Evolutionary conservation across 2,888 invertebrate species (phyloP), one percentile per base, ranked within the genome.

Genomic region (Troglohyphantes excavatus): DNA sequence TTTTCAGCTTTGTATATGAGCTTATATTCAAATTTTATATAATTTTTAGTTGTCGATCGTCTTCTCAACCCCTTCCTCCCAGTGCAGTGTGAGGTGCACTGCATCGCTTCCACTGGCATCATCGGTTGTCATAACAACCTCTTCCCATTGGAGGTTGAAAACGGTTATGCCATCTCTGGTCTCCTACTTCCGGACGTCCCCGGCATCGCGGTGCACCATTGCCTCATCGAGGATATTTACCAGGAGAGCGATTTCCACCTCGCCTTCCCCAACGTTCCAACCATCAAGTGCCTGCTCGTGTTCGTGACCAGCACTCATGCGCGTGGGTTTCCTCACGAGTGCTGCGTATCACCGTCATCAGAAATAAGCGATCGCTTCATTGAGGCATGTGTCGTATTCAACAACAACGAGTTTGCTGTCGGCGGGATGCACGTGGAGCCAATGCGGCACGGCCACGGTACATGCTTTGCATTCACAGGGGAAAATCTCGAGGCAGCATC

Each of bases 391-490:
- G 29, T 90, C 11, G 7, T 21, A 9, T 61, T 67, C 19, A 53
- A 89, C 43, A 23, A 83, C n/a, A 19, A 43, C 43, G 68, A 70
- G 23, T 21, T 91, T 23, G 91, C 91, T 0, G 23, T 91, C 33
- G 91, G 91, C 6, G 91, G 91, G 0, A 75, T 84, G 13, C 33
- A 88, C 2, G 70, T 84, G 5, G 82, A 86, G n/a, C 75, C 76
- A 29, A 21, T 82, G 21, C 73, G 65, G n/a, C 59, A 67, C 0
- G 17, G 26, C 17, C 17, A 26, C n/a, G 79, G 78, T 23, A 9
- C 33, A 6, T 33, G 33, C 33, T 33, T 33, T 33, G 33, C 33
- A 6, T 33, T 33, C 33, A 33, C 33, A 33, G 33, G 33, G 5
- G 33, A 33, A 33, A 33, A 33, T 33, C 5, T 33, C 33, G 33